phyloP scores from a whole-genome alignment of 2,113 vertebrate genomes.

The Ochotona princeps region DNA sequence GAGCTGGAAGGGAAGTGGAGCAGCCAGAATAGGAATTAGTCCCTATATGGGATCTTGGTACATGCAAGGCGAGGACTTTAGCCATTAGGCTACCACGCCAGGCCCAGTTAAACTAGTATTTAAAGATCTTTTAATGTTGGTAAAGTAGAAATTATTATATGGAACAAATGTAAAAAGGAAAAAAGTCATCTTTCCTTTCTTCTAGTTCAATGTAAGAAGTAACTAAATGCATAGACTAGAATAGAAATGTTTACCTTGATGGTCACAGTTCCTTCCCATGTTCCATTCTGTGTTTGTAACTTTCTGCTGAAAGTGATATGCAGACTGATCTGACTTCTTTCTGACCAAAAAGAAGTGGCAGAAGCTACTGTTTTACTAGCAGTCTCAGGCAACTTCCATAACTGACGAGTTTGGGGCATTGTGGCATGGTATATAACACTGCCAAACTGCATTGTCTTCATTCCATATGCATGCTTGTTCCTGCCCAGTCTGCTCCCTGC shows the following conservation, averaged over 20 bases:
- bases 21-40: too few species aligned
- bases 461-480: too few species aligned
- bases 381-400: neutral
- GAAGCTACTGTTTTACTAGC: neutral
- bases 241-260: conserved; percentile 15
- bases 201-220: neutral
- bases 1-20: too few species aligned
- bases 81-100: too few species aligned
- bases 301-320: conserved; percentile 15
- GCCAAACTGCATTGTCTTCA: too few species aligned
- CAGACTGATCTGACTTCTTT: neutral
- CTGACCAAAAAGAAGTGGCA: neutral
- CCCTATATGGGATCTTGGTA: too few species aligned
- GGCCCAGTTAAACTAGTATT: neutral
- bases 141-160: neutral
- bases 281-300: neutral
- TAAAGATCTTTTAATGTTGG: neutral
- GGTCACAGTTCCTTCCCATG: neutral
- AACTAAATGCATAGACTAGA: neutral
- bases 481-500: too few species aligned
- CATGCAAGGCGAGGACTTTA: too few species aligned
- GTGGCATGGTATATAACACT: too few species aligned
- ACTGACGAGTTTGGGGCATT: neutral
- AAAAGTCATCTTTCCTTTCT: neutral
- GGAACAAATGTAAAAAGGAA: neutral